Base-by-base conservation (phyloP, 2,113 vertebrate genomes). In the Platysteira castanea region DNA sequence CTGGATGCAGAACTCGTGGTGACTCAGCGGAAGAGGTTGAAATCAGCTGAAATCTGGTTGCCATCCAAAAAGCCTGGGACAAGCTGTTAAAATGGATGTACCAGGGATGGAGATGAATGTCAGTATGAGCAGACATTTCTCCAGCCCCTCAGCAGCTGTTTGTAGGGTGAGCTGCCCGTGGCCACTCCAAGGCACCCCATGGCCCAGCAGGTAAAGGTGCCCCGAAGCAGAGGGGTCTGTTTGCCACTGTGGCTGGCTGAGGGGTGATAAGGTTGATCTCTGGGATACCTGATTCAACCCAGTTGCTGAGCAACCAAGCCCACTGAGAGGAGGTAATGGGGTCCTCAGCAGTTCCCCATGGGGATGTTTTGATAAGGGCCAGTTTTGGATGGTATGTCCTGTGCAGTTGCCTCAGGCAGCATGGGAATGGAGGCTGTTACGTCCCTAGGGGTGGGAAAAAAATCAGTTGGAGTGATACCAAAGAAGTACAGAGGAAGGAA, bases 41-140 rank as follows among this genome's bases (percentile, higher is more conserved):
- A 95, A 63, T 87, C 73, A 79, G 64, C 81, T 82, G 64, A 82
- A 78, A 76, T 67, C 41, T 91, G 91, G 65, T 95, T 79, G 81
- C 70, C 81, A 61, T 95, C 94, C 94, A 96, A 92, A 75, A 94
- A 89, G 78, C 87, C 63, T 68, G 61, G 84, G 91, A 94, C 87
- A 95, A 73, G 67, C 81, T 94, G 81, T 93, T 87, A 91, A 64
- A 92, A 42, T 44, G 76, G 91, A 91, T 37, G 69, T 68, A 84
- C 69, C 6, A 3, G 30, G 49, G 74, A 68, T 27, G n/a, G 61
- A 70, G 56, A 78, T 44, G 42, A 71, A 65, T 35, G 57, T 68
- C 56, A 75, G 21, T 33, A 27, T 2, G 22, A 75, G 57, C 83
- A 79, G 84, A 56, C 12, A 13, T 70, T 82, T 52, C 59, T 74